Evolutionary conservation across 2,888 invertebrate species (phyloP), one percentile per base, ranked within the genome.

Genomic region (Ypsolopha scabrella): DNA sequence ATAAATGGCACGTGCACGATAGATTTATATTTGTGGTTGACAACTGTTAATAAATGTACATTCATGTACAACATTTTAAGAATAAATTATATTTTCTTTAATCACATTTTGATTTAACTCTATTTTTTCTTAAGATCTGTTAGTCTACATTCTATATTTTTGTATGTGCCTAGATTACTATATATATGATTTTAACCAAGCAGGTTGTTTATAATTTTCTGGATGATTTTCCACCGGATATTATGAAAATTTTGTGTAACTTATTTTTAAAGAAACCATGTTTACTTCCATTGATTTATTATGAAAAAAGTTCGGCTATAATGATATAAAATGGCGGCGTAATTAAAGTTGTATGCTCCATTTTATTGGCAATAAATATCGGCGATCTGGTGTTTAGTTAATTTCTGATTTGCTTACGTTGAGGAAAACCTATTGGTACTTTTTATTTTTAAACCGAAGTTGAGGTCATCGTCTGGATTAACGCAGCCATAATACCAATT

Each of bases 351-450:
- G 41, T 37, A 34, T 34, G 24, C 63, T 61, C 60, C 55, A 61
- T 74, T 83, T 82, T 82, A 81, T 80, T 67, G 68, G 69, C 67
- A 72, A 75, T 83, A 78, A 82, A 81, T 80, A 81, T 82, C 66
- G 75, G 68, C 61, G 62, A 61, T 72, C 73, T 73, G 75, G 68
- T 72, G 68, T 70, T 67, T 63, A 14, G 66, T 63, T 67, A 54
- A 62, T 63, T 67, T 67, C 60, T 60, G 58, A 58, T 38, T 60
- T 61, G 62, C 56, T 57, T 59, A 60, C 63, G 62, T 62, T 58
- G 61, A 58, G 61, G 63, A 61, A 65, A 65, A 64, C 58, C 60
- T 58, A 63, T 62, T 61, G 61, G 56, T 58, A 24, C 24, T 64
- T 64, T 70, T 71, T 76, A 71, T 76, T 75, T 76, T 68, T 75